Conservation (phyloP, 2,888 invertebrate genomes). For the Cenopis cana region DNA sequence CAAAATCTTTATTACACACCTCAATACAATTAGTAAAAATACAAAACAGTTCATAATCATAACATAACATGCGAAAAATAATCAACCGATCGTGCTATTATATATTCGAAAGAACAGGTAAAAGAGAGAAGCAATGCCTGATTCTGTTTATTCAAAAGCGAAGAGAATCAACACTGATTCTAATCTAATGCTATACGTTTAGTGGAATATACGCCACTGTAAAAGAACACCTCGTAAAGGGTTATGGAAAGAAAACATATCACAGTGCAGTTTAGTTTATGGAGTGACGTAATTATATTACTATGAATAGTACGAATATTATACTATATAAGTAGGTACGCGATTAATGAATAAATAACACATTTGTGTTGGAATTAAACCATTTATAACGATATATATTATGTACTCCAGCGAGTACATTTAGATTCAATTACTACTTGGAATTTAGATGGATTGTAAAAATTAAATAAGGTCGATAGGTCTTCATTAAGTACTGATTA, state of each 20-base stretch:
- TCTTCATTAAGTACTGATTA: no score
- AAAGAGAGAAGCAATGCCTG: no score
- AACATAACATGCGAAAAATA: no score
- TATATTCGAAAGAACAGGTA: no score
- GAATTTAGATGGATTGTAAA: background rate
- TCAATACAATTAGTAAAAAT: no score
- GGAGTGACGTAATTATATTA: background rate
- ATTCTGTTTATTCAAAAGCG: no score
- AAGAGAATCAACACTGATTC: background rate
- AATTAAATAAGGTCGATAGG: no score
- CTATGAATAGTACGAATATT: background rate
- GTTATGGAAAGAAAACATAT: background rate
- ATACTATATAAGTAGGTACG: background rate
- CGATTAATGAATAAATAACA: background rate
- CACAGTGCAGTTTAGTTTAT: slow-evolving; percentile 8
- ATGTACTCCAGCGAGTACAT: no score
- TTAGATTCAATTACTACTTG: background rate
- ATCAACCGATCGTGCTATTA: no score
- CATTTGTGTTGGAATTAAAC: background rate
- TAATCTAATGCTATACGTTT: background rate
- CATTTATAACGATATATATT: background rate
- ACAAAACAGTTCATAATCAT: no score
- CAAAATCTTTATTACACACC: no score
- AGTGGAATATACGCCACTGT: background rate
- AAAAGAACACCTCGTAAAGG: background rate